These are phyloP conservation scores for Sinella curviseta DNA, from an alignment of 1,140 invertebrate genomes.

Conservation along the genomic window DNA sequence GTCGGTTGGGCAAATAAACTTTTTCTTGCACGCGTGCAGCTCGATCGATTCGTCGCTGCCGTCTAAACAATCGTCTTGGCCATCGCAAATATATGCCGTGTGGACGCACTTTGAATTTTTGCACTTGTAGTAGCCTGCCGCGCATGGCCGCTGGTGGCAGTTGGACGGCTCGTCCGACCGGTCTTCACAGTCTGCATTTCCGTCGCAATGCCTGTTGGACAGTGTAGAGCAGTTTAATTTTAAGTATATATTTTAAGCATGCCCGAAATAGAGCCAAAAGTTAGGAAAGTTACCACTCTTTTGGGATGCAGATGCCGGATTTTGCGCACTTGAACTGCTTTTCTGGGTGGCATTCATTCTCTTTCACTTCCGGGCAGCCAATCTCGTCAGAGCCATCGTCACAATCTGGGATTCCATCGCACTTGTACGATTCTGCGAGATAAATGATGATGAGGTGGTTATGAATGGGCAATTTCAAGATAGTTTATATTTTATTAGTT, in stretches of 20 bases:
- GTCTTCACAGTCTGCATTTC: constrained; percentile 75
- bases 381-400: constrained; percentile 68
- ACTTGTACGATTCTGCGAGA: constrained; percentile 75
- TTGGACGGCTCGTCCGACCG: constrained; percentile 83
- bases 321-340: constrained; percentile 77
- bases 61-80: constrained; percentile 71
- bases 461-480: background rate
- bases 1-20: constrained; percentile 66
- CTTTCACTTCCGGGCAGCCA: constrained; percentile 41
- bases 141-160: constrained; percentile 64
- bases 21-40: constrained; percentile 56
- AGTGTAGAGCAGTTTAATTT: too few relatives aligned
- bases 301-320: constrained; percentile 88
- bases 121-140: constrained; percentile 75
- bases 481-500: background rate
- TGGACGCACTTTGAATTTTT: constrained; percentile 88
- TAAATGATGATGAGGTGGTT: background rate
- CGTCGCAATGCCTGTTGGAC: constrained; percentile 4
- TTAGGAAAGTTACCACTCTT: too few relatives aligned
- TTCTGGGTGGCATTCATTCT: constrained; percentile 81
- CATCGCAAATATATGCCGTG: constrained; percentile 85
- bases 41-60: constrained; percentile 72
- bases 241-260: background rate
- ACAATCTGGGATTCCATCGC: constrained; percentile 86
- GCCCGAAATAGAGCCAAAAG: constrained; percentile 67